phyloP scores from a whole-genome alignment of 2,113 vertebrate species.

The Arothron firmamentum region DNA sequence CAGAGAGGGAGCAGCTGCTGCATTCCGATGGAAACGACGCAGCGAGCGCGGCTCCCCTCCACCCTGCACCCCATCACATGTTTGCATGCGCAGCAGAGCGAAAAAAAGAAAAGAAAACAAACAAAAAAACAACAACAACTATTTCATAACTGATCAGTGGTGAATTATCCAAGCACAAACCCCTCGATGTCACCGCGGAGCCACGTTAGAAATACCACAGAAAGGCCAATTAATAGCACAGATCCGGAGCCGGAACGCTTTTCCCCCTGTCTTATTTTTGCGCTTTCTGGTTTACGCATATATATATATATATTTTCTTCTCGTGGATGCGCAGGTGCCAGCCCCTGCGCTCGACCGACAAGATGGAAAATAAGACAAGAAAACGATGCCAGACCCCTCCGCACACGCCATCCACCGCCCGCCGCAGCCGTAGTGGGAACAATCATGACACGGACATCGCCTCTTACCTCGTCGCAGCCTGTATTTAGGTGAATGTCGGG shows the following conservation, averaged over 20 bases:
- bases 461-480: conserved; percentile 68
- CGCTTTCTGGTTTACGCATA: conserved; percentile 20
- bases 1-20: conserved; percentile 40
- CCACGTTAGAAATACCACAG: background rate
- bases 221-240: conserved; percentile 19
- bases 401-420: background rate
- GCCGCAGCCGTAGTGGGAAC: conserved; percentile 1
- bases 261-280: background rate
- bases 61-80: conserved; percentile 25
- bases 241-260: background rate
- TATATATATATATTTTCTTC: too few relatives aligned
- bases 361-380: conserved; percentile 6
- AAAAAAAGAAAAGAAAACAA: conserved; percentile 7
- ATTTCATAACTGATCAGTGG: conserved; percentile 9
- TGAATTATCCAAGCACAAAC: background rate
- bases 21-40: conserved; percentile 76
- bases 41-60: conserved; percentile 44
- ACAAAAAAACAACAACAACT: too few relatives aligned
- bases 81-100: conserved; percentile 25
- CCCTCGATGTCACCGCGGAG: conserved; percentile 15
- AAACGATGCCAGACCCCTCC: conserved; percentile 25
- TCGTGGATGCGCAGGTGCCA: conserved; percentile 58
- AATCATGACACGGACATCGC: conserved; percentile 15
- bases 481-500: conserved; percentile 36
- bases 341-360: conserved; percentile 28